Conservation (phyloP, 2,888 invertebrate species). For the Troides oblongomaculatus region DNA sequence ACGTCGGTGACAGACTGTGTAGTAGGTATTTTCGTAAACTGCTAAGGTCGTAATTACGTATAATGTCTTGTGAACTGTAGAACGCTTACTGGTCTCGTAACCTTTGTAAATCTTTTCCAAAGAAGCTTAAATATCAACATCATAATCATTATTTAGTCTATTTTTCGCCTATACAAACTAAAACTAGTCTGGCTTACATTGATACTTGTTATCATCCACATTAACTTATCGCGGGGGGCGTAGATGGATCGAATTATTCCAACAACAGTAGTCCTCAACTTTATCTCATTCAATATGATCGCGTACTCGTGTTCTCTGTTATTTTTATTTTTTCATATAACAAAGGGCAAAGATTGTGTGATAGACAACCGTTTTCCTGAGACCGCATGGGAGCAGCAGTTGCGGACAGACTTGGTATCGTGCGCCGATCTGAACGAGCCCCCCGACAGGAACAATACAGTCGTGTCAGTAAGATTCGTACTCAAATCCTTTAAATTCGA, state of each 20-base stretch:
- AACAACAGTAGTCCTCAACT: neutral
- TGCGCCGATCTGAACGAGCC: neutral
- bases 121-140: no score
- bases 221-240: slow-evolving; percentile 7
- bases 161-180: neutral
- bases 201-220: neutral
- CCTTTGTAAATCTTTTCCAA: no score
- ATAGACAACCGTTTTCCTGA: slow-evolving; percentile 16
- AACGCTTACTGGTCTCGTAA: no score
- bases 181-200: neutral
- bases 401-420: slow-evolving; percentile 11
- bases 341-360: slow-evolving; percentile 17
- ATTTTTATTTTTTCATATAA: neutral
- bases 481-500: slow-evolving; percentile 45
- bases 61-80: no score
- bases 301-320: neutral
- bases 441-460: slow-evolving; percentile 22
- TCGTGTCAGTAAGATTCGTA: slow-evolving; percentile 35
- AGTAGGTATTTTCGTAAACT: no score
- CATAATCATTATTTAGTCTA: no score
- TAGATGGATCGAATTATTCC: neutral
- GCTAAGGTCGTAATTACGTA: no score
- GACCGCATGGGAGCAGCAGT: slow-evolving; percentile 23
- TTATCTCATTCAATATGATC: neutral
- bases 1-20: no score